A percentile compares a stretch with the other conserved stretches of the same genome.
These are phyloP conservation scores for Drosophila sordidula DNA, from an alignment of 2,888 invertebrate genomes.

Conservation along the genomic window DNA sequence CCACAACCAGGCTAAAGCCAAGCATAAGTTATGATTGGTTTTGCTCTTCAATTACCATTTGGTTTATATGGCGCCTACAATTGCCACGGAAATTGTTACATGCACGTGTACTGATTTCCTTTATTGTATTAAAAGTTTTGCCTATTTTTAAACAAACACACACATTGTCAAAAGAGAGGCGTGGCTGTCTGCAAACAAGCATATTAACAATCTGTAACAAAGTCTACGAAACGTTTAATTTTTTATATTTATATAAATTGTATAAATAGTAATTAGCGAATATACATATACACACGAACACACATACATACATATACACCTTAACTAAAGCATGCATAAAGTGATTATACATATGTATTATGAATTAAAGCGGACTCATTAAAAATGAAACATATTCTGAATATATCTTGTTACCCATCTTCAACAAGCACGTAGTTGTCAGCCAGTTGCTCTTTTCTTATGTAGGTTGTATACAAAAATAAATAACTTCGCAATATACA, in stretches of 20 bases:
- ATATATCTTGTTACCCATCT: neutral
- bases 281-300: slow-evolving; percentile 45
- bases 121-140: slow-evolving; percentile 74
- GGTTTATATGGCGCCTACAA: too few species aligned
- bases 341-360: slow-evolving; percentile 75
- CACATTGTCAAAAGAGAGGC: slow-evolving; percentile 10
- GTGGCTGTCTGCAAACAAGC: slow-evolving; percentile 26
- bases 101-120: slow-evolving; percentile 37
- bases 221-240: slow-evolving; percentile 67
- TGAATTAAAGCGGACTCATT: slow-evolving; percentile 67
- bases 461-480: too few species aligned
- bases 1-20: slow-evolving; percentile 33
- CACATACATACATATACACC: slow-evolving; percentile 39
- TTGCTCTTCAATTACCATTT: slow-evolving; percentile 1
- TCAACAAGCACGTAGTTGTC: too few species aligned
- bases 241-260: slow-evolving; percentile 78
- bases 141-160: slow-evolving; percentile 45
- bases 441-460: too few species aligned
- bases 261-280: slow-evolving; percentile 70
- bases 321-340: slow-evolving; percentile 76
- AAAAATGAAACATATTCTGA: slow-evolving; percentile 61
- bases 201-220: slow-evolving; percentile 68
- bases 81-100: slow-evolving; percentile 21
- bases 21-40: slow-evolving; percentile 39
- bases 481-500: too few species aligned